phyloP scores from a whole-genome alignment of 2,113 vertebrate species.

The Oryzias celebensis region DNA sequence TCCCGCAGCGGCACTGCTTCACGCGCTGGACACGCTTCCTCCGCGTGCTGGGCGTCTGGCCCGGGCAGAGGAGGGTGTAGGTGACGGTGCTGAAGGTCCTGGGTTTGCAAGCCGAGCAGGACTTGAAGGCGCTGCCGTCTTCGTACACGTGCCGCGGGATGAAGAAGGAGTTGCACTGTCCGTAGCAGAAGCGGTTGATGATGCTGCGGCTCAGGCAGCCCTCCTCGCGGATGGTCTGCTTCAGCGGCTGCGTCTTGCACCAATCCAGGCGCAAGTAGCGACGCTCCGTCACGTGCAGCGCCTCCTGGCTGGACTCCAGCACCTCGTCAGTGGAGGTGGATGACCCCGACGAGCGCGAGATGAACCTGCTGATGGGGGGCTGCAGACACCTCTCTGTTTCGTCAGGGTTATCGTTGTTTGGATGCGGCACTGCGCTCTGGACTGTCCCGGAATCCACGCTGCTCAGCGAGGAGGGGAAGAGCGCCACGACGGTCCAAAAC shows the following conservation, averaged over 20 bases:
- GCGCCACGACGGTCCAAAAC: conserved; percentile 70
- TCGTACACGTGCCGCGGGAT: conserved; percentile 90
- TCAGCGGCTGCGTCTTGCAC: conserved; percentile 96
- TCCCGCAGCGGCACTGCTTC: conserved; percentile 94
- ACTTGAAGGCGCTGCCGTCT: conserved; percentile 91
- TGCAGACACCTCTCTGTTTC: conserved; percentile 83
- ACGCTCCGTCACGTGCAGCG: conserved; percentile 92
- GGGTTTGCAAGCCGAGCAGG: conserved; percentile 95
- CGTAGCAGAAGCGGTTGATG: conserved; percentile 95
- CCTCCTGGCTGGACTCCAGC: conserved; percentile 95
- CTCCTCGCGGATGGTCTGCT: conserved; percentile 92
- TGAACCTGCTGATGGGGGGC: conserved; percentile 76
- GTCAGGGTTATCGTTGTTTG: conserved; percentile 86
- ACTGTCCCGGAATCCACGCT: conserved; percentile 75
- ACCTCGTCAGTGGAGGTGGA: conserved; percentile 84
- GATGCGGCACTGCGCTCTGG: conserved; percentile 86
- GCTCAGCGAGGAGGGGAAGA: conserved; percentile 73
- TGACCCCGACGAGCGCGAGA: conserved; percentile 78
- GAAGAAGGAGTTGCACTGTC: conserved; percentile 98
- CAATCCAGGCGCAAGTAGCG: conserved; percentile 92
- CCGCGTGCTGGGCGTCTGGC: conserved; percentile 86
- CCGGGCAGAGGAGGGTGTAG: conserved; percentile 90
- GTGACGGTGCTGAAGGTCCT: conserved; percentile 92
- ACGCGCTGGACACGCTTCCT: conserved; percentile 92
- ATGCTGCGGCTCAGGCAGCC: conserved; percentile 91